These are phyloP conservation scores for Hypotaenidia philippensis DNA, from an alignment of 2,797 vertebrate genomes.

Conservation along the genomic window DNA sequence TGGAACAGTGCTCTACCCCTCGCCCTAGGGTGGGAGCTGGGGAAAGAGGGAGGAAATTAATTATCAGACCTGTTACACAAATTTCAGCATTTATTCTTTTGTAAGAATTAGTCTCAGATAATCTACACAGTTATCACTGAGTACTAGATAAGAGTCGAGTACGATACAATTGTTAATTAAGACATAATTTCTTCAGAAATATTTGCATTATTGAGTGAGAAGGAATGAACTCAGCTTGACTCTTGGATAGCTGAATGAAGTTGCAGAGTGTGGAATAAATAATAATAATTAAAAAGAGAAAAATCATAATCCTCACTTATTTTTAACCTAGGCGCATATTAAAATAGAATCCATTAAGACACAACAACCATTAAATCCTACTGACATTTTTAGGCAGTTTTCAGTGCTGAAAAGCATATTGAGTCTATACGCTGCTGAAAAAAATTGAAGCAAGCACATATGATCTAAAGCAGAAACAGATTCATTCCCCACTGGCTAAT, in stretches of 20 bases:
- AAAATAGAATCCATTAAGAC: background rate
- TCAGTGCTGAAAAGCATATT: background rate
- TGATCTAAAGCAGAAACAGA: background rate
- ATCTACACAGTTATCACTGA: background rate
- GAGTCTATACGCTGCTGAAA: background rate
- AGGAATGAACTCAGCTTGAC: background rate
- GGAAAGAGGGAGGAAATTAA: background rate
- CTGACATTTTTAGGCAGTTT: conserved; percentile 29
- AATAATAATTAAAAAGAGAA: conserved; percentile 7
- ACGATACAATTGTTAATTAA: background rate
- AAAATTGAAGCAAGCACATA: background rate
- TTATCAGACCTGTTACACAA: background rate
- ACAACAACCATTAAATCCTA: background rate
- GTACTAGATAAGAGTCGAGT: background rate
- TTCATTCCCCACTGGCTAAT: background rate
- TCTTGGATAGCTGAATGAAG: background rate
- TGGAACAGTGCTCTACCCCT: fast-evolving
- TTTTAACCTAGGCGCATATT: background rate
- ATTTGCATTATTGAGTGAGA: background rate
- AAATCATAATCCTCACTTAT: background rate
- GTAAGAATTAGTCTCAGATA: background rate
- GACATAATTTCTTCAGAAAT: conserved; percentile 19
- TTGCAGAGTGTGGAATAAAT: background rate
- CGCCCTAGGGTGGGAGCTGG: background rate
- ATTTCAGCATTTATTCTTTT: background rate